Evolutionary conservation across 2,888 invertebrate species (phyloP).

Genomic region (Proisotoma minuta): DNA sequence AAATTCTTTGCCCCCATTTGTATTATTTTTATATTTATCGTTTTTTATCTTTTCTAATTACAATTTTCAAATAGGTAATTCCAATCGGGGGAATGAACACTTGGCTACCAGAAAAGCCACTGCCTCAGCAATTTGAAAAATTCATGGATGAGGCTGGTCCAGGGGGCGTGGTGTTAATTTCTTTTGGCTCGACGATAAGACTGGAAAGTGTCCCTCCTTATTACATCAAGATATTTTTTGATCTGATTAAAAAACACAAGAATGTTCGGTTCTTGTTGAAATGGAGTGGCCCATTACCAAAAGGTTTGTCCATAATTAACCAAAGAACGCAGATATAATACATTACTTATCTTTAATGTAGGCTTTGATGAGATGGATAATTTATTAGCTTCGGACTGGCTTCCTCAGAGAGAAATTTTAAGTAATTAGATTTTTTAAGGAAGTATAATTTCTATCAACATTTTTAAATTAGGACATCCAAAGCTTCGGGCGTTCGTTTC

Average conservation of each 20-base stretch:
- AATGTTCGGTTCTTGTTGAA: conserved; percentile 40
- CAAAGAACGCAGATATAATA: too few species aligned
- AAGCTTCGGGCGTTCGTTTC: conserved; percentile 39
- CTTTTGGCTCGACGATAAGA: conserved; percentile 44
- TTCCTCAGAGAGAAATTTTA: conserved; percentile 45
- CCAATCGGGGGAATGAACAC: conserved; percentile 42
- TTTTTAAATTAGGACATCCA: conserved; percentile 44
- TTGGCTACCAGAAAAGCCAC: conserved; percentile 28
- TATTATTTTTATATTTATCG: too few species aligned
- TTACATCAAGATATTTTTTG: conserved; percentile 39
- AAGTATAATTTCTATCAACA: neutral
- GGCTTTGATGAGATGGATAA: conserved; percentile 29
- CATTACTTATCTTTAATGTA: too few species aligned
- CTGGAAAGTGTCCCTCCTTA: conserved; percentile 31
- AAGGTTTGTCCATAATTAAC: too few species aligned
- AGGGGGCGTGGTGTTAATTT: conserved; percentile 42
- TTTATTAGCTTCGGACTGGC: conserved; percentile 41
- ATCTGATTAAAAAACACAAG: conserved; percentile 35
- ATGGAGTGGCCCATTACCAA: conserved; percentile 42
- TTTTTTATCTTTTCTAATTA: too few species aligned
- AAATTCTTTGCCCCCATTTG: conserved; percentile 34
- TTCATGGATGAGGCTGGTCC: conserved; percentile 37
- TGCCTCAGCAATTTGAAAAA: conserved; percentile 34
- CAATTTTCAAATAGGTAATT: too few species aligned
- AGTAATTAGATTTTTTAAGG: conserved; percentile 14